A percentile compares a stretch with the other conserved stretches of the same genome.
These are phyloP conservation scores for Himalopsyche japonica DNA, from an alignment of 2,888 invertebrate genomes.

Conservation along the genomic window DNA sequence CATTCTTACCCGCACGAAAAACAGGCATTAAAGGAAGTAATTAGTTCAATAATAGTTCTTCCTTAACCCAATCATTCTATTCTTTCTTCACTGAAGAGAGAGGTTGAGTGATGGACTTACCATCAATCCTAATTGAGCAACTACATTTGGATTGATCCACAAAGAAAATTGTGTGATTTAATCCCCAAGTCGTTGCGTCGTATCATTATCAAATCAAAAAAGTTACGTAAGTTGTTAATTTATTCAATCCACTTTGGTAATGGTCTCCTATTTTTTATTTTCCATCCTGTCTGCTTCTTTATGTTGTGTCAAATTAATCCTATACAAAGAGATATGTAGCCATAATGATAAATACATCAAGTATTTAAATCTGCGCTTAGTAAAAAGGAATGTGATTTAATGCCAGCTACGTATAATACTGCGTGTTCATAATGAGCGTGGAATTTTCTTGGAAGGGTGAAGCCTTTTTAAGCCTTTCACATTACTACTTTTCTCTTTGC, in stretches of 20 bases:
- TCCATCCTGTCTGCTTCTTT: neutral
- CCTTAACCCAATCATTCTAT: too few species aligned
- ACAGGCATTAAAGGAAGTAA: too few species aligned
- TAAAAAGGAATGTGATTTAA: neutral
- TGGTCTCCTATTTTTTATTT: neutral
- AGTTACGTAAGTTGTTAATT: too few species aligned
- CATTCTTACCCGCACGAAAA: too few species aligned
- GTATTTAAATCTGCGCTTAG: neutral
- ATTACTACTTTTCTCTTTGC: neutral
- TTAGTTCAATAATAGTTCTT: too few species aligned
- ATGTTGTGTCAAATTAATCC: neutral
- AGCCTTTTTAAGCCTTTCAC: slow-evolving; percentile 13
- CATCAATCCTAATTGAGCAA: too few species aligned
- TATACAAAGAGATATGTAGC: neutral
- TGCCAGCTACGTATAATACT: neutral
- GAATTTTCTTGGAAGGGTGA: slow-evolving; percentile 19
- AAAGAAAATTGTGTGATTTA: too few species aligned
- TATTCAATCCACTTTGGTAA: neutral
- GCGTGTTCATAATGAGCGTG: neutral
- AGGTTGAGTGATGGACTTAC: too few species aligned
- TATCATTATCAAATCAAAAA: too few species aligned
- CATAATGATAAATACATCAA: neutral
- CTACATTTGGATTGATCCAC: too few species aligned
- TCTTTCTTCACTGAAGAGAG: too few species aligned
- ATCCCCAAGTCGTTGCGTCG: too few species aligned